Evolutionary conservation across 2,797 vertebrate species (phyloP), one percentile per base, ranked within the genome.

Genomic region (Nyctibius grandis): DNA sequence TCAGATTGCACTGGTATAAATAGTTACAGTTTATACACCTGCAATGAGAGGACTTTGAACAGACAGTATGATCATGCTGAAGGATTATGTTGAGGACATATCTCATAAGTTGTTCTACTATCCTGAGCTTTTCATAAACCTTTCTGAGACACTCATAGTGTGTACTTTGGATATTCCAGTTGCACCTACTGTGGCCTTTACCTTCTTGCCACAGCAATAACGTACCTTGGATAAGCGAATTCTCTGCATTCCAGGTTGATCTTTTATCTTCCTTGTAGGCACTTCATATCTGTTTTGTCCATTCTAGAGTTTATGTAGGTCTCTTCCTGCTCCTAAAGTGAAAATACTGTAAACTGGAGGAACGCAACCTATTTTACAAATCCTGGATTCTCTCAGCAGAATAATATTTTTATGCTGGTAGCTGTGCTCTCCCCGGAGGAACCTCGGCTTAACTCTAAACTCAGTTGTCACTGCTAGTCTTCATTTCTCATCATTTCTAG

Each of bases 401-500:
- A 68, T 2, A 59, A 8, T 36, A 59, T 85, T 72, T 75, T 69
- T 29, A 11, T 48, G 12, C 54, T 44, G 57, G 29, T 85, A 67
- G 20, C 40, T 77, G 34, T 86, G 54, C 40, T 88, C 8, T 96
- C 78, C 75, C 68, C 6, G 8, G 85, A 89, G 82, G n/a, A 93
- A 16, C 48, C 26, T 60, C 9, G 7, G 33, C 89, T 89, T 94
- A 88, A 53, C 47, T 91, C 33, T 89, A 69, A 89, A 81, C 61
- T 89, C 69, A 36, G 72, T 85, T 93, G 88, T 84, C 65, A 59
- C 45, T 63, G 45, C 50, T 80, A 42, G 28, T 91, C 89, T 91
- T 95, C 83, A 88, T 91, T 97, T 95, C 94, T 96, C 88, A 92
- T 93, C 57, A 82, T 75, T 96, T 85, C 56, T 77, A 60, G 84